These are phyloP conservation scores for Anthopleura xanthogrammica DNA, from an alignment of 92 coral and sea anemone genomes.

Conservation along the genomic window DNA sequence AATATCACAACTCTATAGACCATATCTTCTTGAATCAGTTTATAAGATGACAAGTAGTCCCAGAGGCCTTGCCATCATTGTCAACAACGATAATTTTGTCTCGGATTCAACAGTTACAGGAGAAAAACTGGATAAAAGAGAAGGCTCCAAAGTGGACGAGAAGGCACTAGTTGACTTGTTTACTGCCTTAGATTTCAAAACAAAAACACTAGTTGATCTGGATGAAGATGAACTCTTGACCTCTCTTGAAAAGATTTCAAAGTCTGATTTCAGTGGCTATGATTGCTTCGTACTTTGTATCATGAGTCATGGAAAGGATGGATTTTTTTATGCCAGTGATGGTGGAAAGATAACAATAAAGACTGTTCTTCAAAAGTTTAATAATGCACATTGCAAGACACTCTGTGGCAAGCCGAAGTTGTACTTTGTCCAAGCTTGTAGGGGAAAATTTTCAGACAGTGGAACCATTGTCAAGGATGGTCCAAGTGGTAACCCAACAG, in stretches of 20 bases:
- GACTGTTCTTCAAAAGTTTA: neutral
- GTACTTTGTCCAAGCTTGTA: slow-evolving; percentile 83
- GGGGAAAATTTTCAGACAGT: slow-evolving; percentile 51
- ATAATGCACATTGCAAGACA: slow-evolving; percentile 30
- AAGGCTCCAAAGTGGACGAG: slow-evolving; percentile 66
- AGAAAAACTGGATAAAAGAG: slow-evolving; percentile 40
- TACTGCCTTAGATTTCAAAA: slow-evolving; percentile 53
- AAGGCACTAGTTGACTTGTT: slow-evolving; percentile 45
- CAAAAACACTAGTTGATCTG: slow-evolving; percentile 9
- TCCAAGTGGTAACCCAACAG: slow-evolving; percentile 5
- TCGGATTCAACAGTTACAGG: neutral
- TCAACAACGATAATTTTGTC: slow-evolving; percentile 54
- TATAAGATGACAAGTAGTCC: slow-evolving; percentile 76
- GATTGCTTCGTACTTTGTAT: slow-evolving; percentile 80
- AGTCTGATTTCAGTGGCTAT: slow-evolving; percentile 41
- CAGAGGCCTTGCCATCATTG: slow-evolving; percentile 73
- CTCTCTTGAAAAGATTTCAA: slow-evolving; percentile 20
- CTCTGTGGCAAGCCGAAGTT: slow-evolving; percentile 78
- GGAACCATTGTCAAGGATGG: slow-evolving; percentile 57
- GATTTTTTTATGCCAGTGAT: slow-evolving; percentile 55
- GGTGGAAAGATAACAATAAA: slow-evolving; percentile 34
- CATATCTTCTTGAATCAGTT: slow-evolving; percentile 18
- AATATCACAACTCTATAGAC: slow-evolving; percentile 32
- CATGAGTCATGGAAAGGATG: slow-evolving; percentile 87
- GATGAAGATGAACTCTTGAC: slow-evolving; percentile 22